A percentile compares a stretch with the other conserved stretches of the same genome.
phyloP scores from a whole-genome alignment of 2,888 invertebrate genomes.

The Agrotis clavis region DNA sequence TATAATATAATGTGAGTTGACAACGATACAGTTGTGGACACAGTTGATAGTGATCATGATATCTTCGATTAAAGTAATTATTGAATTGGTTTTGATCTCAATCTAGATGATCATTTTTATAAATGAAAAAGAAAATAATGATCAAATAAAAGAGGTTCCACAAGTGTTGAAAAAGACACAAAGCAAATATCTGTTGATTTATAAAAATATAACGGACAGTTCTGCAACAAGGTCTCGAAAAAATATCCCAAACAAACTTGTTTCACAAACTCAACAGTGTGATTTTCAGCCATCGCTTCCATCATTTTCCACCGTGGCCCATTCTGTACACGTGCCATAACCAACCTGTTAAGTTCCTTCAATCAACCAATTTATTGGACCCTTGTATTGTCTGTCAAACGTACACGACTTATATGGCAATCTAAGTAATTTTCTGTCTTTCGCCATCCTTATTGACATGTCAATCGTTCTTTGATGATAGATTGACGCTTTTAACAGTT shows the following conservation, averaged over 20 bases:
- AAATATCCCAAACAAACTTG: background rate
- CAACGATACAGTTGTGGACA: background rate
- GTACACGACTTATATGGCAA: slow-evolving; percentile 50
- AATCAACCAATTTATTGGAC: slow-evolving; percentile 38
- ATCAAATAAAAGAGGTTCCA: background rate
- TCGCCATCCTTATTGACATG: slow-evolving; percentile 46
- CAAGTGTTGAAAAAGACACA: background rate
- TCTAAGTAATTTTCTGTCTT: slow-evolving; percentile 58
- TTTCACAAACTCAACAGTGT: slow-evolving; percentile 1
- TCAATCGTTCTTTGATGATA: slow-evolving; percentile 48
- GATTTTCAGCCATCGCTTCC: background rate
- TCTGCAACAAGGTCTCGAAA: background rate
- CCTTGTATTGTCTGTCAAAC: slow-evolving; percentile 45
- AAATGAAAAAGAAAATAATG: background rate
- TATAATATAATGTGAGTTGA: background rate
- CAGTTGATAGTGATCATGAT: background rate
- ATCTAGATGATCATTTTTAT: background rate
- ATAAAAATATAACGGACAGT: background rate
- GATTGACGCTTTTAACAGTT: slow-evolving; percentile 26
- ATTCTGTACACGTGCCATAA: slow-evolving; percentile 13
- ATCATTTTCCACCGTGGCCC: background rate
- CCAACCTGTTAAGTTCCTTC: slow-evolving; percentile 10
- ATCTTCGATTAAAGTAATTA: background rate
- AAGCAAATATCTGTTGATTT: background rate
- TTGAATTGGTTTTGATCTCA: background rate